phyloP scores from a whole-genome alignment of 2,888 invertebrate genomes.

The Papilio elwesi region DNA sequence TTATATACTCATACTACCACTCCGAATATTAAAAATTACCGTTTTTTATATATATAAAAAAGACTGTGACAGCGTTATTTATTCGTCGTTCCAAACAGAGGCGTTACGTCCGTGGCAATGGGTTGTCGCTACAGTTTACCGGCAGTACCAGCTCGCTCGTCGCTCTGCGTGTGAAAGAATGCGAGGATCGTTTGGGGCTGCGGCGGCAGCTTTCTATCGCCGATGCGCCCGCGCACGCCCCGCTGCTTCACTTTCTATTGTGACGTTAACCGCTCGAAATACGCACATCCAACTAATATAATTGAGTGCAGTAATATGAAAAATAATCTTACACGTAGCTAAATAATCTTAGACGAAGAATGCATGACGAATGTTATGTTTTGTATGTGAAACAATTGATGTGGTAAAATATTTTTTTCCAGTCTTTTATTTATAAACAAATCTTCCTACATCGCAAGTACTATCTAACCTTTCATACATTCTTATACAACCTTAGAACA shows the following conservation, averaged over 20 bases:
- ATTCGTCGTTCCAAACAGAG: background rate
- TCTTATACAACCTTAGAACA: background rate
- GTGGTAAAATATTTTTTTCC: background rate
- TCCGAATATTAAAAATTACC: too few relatives aligned
- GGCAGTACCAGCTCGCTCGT: background rate
- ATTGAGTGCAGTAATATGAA: constrained; percentile 1
- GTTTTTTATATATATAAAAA: too few relatives aligned
- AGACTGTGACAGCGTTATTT: too few relatives aligned
- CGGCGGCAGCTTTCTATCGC: constrained; percentile 78
- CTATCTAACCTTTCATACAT: background rate
- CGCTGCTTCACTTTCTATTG: constrained; percentile 83
- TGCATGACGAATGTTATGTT: background rate
- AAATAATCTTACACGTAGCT: background rate
- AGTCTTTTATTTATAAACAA: background rate
- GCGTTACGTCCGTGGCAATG: background rate
- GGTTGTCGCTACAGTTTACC: background rate
- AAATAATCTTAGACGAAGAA: background rate
- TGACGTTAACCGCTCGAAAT: constrained; percentile 52
- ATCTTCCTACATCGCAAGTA: background rate
- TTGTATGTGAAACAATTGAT: background rate
- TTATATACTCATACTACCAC: too few relatives aligned
- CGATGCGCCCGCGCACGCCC: constrained; percentile 69
- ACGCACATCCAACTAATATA: constrained; percentile 22
- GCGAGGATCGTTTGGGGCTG: constrained; percentile 65
- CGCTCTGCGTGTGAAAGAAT: constrained; percentile 65